Evolutionary conservation across 2,797 vertebrate species (phyloP).

Genomic region (Cossypha caffra): DNA sequence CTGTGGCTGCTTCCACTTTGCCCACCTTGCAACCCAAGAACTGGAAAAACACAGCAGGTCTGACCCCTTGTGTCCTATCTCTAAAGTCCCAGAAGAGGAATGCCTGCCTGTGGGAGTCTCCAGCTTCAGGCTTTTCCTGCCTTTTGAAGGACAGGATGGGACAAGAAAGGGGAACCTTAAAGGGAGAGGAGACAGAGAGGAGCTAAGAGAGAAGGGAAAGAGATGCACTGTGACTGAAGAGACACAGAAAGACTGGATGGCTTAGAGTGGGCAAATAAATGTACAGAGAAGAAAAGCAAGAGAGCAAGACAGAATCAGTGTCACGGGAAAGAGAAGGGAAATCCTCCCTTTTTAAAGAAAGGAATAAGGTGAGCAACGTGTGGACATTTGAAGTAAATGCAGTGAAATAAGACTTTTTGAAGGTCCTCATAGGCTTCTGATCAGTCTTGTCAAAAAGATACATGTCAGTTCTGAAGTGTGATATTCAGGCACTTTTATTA

Average conservation of each 20-base stretch:
- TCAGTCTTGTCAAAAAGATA: neutral
- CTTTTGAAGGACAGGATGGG: neutral
- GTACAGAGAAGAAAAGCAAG: neutral
- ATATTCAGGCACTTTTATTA: neutral
- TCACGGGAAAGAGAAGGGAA: neutral
- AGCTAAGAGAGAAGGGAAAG: neutral
- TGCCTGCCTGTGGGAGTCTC: rapidly evolving
- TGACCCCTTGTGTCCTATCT: neutral
- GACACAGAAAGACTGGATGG: neutral
- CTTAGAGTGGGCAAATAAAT: neutral
- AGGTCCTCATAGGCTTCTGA: neutral
- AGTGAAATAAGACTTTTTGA: neutral
- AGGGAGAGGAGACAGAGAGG: neutral
- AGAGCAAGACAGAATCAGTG: neutral
- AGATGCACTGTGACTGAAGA: neutral
- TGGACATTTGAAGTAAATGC: neutral
- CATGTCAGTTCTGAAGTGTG: neutral
- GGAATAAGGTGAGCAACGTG: neutral
- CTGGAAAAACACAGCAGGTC: neutral
- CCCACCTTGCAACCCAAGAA: neutral
- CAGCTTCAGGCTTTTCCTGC: neutral
- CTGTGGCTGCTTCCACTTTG: neutral
- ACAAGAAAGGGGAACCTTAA: neutral
- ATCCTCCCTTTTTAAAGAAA: neutral
- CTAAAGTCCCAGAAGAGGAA: neutral